Percentiles rank a stretch among this genome's conserved stretches.
phyloP scores from a whole-genome alignment of 2,113 vertebrate genomes.

The Cavia porcellus region DNA sequence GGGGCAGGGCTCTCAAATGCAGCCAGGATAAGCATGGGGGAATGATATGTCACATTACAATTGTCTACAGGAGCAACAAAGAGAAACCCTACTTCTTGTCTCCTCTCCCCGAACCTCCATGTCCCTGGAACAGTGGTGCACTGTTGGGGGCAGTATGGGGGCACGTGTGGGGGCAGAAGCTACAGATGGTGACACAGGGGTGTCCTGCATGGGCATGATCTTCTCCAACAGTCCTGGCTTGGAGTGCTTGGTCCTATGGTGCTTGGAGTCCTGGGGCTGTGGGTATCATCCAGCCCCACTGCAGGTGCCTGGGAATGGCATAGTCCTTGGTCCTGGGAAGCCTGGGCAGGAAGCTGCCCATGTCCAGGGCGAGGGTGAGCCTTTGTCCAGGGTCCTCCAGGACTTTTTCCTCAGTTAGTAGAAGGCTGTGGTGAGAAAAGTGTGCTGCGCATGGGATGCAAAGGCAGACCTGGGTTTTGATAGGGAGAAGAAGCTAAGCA shows the following conservation, averaged over 20 bases:
- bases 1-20: neutral
- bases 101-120: neutral
- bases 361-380: neutral
- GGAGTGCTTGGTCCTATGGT: neutral
- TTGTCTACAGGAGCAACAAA: neutral
- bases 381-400: neutral
- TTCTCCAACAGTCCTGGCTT: no score
- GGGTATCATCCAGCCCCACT: neutral
- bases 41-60: neutral
- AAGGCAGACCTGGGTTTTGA: neutral
- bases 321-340: no score
- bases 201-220: neutral
- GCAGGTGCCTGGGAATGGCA: neutral
- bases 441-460: rapidly evolving
- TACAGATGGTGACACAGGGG: neutral
- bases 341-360: neutral
- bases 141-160: no score
- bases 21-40: neutral
- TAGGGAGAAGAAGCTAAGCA: neutral
- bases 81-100: neutral
- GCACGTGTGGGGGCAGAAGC: rapidly evolving
- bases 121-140: neutral
- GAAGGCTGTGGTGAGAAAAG: neutral
- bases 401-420: rapidly evolving
- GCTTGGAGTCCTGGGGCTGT: neutral